Evolutionary conservation across 2,888 invertebrate genomes (phyloP).

Genomic region (Tinea trinotella): DNA sequence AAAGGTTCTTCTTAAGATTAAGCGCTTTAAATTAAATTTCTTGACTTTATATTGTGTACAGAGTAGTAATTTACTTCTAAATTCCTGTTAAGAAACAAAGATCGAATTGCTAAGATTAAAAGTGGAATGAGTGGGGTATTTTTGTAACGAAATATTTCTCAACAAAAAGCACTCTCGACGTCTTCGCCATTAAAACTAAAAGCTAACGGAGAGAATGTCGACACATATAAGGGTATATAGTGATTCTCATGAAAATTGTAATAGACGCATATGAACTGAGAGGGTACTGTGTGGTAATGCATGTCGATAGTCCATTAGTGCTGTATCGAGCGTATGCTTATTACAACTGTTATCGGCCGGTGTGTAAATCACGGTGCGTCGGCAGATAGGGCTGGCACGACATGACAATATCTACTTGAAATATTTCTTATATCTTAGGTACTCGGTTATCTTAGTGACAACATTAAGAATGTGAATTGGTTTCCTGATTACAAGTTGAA

Average conservation of each 20-base stretch:
- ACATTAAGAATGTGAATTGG: neutral
- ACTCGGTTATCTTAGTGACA: neutral
- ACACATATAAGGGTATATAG: constrained; percentile 12
- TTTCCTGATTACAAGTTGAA: neutral
- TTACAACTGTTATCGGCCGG: constrained; percentile 22
- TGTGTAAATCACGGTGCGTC: constrained; percentile 28
- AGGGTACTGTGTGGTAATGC: constrained; percentile 22
- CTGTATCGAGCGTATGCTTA: constrained; percentile 22
- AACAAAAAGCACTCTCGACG: constrained; percentile 5
- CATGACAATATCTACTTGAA: constrained; percentile 31
- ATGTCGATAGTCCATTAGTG: constrained; percentile 34
- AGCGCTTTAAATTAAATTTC: constrained; percentile 1
- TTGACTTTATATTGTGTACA: neutral
- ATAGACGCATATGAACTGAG: neutral
- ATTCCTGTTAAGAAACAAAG: neutral
- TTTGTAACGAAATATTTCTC: constrained; percentile 1
- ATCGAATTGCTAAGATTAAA: neutral
- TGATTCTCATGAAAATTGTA: constrained; percentile 1
- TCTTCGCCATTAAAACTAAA: constrained; percentile 12
- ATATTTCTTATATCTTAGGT: constrained; percentile 25
- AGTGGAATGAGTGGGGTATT: neutral
- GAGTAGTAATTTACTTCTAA: neutral
- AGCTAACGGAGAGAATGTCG: constrained; percentile 1
- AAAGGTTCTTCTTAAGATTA: neutral
- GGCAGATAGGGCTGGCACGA: constrained; percentile 24